Evolutionary conservation across 2,797 vertebrate species (phyloP).

Genomic region (Chrosomus eos): DNA sequence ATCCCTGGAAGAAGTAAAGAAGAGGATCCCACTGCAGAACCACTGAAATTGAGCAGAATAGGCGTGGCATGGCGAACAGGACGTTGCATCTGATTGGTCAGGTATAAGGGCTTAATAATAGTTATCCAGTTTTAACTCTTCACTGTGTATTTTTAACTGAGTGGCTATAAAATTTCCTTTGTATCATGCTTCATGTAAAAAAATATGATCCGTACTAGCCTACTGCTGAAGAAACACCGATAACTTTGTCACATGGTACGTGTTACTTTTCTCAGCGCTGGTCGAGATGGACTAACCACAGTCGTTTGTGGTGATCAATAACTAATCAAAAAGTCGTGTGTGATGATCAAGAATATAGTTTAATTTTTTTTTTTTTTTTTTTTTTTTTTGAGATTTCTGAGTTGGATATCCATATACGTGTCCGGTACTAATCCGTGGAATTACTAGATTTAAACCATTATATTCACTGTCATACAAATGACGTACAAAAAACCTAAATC

Average conservation of each 20-base stretch:
- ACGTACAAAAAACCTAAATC: not conserved
- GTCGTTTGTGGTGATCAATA: not conserved
- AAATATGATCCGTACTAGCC: not conserved
- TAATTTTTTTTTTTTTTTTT: not conserved
- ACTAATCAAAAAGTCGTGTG: not conserved
- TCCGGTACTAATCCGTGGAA: not conserved
- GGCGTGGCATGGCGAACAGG: not conserved
- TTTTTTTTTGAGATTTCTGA: not conserved
- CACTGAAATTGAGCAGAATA: fast-evolving
- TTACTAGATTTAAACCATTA: not conserved
- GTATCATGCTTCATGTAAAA: not conserved
- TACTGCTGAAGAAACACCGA: not conserved
- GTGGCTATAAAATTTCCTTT: not conserved
- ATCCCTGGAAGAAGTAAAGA: not conserved
- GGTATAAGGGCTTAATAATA: not conserved
- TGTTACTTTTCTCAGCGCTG: conserved; percentile 8
- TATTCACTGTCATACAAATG: not conserved
- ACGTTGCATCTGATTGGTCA: not conserved
- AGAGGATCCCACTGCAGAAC: not conserved
- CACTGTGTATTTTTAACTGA: not conserved
- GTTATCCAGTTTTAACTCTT: not conserved
- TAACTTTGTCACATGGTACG: not conserved
- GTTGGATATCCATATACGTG: fast-evolving
- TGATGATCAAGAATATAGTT: not conserved
- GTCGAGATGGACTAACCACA: not conserved